Evolutionary conservation across 2,797 vertebrate genomes (phyloP).

Genomic region (Garrulus glandarius): DNA sequence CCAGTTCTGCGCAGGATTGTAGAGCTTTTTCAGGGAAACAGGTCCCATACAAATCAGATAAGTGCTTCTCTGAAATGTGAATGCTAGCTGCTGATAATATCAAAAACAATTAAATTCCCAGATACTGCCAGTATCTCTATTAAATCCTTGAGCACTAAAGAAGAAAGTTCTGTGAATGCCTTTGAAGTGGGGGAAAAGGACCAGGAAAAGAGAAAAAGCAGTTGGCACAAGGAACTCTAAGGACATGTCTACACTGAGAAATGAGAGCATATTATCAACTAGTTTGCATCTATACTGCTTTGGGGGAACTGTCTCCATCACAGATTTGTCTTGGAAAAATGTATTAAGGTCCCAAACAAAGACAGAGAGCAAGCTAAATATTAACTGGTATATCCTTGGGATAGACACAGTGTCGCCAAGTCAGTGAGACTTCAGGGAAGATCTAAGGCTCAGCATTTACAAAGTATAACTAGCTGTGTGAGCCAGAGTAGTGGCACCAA

Average conservation of each 20-base stretch:
- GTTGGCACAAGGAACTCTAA: not conserved
- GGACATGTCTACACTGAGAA: not conserved
- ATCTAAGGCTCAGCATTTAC: accelerated
- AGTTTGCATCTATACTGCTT: not conserved
- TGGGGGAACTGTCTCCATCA: not conserved
- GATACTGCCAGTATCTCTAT: not conserved
- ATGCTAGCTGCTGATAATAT: not conserved
- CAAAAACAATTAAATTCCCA: not conserved
- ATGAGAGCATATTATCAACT: not conserved
- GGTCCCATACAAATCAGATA: not conserved
- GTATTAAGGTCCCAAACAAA: not conserved
- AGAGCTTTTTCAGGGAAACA: not conserved
- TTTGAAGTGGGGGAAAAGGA: not conserved
- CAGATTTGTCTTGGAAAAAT: not conserved
- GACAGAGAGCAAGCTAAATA: not conserved
- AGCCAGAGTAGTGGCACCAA: not conserved
- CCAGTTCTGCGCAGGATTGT: not conserved
- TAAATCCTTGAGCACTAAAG: not conserved
- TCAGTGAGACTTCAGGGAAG: not conserved
- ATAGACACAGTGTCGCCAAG: not conserved
- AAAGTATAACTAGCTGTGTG: not conserved
- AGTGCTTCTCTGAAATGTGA: not conserved
- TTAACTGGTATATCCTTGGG: not conserved
- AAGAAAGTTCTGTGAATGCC: not conserved
- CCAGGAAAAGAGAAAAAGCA: not conserved